These are phyloP conservation scores for Flexamia atlantica DNA, from an alignment of 2,888 invertebrate genomes.

Conservation along the genomic window DNA sequence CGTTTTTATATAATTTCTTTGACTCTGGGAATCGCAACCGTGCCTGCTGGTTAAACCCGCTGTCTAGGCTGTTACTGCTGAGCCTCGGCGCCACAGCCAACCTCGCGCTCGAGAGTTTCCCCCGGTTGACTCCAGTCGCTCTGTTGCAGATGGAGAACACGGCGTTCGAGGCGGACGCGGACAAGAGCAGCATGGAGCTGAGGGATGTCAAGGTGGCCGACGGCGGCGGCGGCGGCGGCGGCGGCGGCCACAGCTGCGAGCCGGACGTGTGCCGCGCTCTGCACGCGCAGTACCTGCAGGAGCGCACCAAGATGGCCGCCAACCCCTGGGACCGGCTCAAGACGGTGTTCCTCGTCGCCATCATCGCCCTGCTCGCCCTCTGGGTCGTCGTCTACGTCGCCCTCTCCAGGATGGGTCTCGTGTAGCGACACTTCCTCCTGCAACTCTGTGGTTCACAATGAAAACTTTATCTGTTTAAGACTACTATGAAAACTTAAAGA, in stretches of 20 bases:
- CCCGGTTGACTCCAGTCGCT: too few relatives aligned
- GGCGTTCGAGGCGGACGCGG: conserved; percentile 42
- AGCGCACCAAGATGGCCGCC: conserved; percentile 39
- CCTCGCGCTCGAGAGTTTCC: too few relatives aligned
- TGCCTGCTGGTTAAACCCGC: too few relatives aligned
- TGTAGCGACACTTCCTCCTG: too few relatives aligned
- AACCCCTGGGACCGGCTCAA: conserved; percentile 57
- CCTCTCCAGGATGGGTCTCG: conserved; percentile 11
- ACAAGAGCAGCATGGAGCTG: conserved; percentile 30
- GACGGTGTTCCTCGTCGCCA: conserved; percentile 41
- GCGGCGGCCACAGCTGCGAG: conserved; percentile 14
- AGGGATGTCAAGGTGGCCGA: neutral
- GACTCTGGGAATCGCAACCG: too few relatives aligned
- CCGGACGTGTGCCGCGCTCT: conserved; percentile 47
- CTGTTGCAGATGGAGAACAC: conserved; percentile 60
- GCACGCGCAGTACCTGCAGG: conserved; percentile 23
- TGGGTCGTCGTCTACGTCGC: conserved; percentile 34
- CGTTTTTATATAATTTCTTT: too few relatives aligned
- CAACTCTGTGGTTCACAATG: too few relatives aligned
- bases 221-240: neutral
- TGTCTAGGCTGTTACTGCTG: too few relatives aligned
- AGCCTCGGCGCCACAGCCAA: too few relatives aligned
- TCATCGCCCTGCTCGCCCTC: conserved; percentile 24
- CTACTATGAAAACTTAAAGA: too few relatives aligned
- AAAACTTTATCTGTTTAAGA: too few relatives aligned